Conservation (phyloP, 2,888 invertebrate species). For the Aethes cnicana region DNA sequence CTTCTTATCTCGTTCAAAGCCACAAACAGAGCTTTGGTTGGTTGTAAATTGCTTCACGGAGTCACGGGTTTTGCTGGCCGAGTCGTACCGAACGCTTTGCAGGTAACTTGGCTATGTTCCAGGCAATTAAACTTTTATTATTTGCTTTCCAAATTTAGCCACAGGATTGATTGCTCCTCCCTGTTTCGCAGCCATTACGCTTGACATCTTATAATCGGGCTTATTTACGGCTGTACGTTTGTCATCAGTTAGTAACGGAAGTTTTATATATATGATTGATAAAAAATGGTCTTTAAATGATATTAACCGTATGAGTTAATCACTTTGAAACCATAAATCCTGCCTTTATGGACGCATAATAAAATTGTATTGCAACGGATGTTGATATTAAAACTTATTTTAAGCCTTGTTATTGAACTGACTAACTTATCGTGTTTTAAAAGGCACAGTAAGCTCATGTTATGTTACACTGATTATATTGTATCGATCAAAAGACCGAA, state of each 20-base stretch:
- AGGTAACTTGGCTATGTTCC: constrained; percentile 13
- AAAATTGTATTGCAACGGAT: too few relatives aligned
- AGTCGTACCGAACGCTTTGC: not conserved
- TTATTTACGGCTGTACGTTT: too few relatives aligned
- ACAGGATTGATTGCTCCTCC: not conserved
- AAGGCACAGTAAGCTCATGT: not conserved
- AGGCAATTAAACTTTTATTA: constrained; percentile 7
- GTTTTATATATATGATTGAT: too few relatives aligned
- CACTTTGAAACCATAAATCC: too few relatives aligned
- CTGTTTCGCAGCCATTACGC: too few relatives aligned
- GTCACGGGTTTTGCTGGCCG: not conserved
- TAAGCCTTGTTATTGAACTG: not conserved
- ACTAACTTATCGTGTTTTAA: too few relatives aligned
- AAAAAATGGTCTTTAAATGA: too few relatives aligned
- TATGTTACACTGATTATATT: constrained; percentile 7
- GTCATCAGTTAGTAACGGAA: too few relatives aligned
- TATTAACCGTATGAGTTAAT: too few relatives aligned
- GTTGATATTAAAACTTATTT: constrained; percentile 17
- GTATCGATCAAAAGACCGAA: constrained; percentile 13
- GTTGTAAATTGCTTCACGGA: not conserved
- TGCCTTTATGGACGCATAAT: too few relatives aligned
- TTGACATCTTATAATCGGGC: too few relatives aligned
- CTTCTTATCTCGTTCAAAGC: not conserved
- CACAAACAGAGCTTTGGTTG: not conserved
- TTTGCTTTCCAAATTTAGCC: constrained; percentile 9